Percentiles rank a stretch among this genome's conserved stretches.
phyloP scores from a whole-genome alignment of 2,888 invertebrate species.

The Erebia aethiops region DNA sequence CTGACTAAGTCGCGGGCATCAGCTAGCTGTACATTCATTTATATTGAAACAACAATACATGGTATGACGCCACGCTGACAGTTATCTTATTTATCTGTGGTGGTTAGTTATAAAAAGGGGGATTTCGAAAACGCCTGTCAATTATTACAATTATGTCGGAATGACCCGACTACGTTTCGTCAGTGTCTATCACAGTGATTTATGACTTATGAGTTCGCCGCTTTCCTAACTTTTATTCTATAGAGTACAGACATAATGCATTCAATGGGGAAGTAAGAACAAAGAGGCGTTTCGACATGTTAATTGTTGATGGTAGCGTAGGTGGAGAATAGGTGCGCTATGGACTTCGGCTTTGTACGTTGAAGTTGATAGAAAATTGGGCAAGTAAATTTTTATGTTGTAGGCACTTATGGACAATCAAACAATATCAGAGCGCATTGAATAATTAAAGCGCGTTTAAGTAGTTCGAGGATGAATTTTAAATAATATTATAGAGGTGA shows the following conservation, averaged over 20 bases:
- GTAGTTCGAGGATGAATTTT: no score
- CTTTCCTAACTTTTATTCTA: conserved; percentile 54
- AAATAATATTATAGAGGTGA: no score
- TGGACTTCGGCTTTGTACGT: conserved; percentile 1
- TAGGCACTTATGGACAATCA: background rate
- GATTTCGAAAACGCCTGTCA: conserved; percentile 45
- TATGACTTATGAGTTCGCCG: conserved; percentile 69
- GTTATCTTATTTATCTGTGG: conserved; percentile 34
- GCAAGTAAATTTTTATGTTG: background rate
- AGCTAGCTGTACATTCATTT: no score
- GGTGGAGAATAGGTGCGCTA: conserved; percentile 8
- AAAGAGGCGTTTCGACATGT: conserved; percentile 31
- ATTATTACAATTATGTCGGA: conserved; percentile 45
- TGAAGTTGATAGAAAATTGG: background rate
- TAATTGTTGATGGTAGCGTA: conserved; percentile 30
- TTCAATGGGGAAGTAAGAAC: conserved; percentile 28
- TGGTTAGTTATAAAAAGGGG: conserved; percentile 35
- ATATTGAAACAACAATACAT: conserved; percentile 4
- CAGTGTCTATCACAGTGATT: conserved; percentile 70
- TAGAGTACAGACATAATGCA: conserved; percentile 16
- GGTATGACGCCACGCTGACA: conserved; percentile 24
- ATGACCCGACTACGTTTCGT: conserved; percentile 53
- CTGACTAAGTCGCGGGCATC: no score
- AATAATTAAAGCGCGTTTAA: no score
- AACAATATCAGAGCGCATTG: no score